phyloP scores from a whole-genome alignment of 1,140 invertebrate genomes.

The Berghia stephanieae region DNA sequence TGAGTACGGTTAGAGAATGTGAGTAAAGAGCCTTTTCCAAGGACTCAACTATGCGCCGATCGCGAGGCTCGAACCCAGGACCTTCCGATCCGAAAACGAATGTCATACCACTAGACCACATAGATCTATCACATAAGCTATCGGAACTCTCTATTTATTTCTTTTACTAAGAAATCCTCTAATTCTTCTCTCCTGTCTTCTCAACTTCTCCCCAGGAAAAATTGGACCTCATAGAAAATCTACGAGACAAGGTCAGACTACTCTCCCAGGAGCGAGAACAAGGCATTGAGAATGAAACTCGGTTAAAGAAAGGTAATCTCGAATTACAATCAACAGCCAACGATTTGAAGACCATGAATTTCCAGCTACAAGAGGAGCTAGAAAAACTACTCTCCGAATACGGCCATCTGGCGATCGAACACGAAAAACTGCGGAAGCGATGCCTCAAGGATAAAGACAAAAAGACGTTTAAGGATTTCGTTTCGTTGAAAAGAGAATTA shows the following conservation, averaged over 20 bases:
- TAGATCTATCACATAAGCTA: too few species aligned
- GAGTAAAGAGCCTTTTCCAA: too few species aligned
- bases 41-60: too few species aligned
- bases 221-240: conserved; percentile 29
- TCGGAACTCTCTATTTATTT: too few species aligned
- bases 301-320: not conserved
- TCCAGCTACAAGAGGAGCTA: conserved; percentile 15
- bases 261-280: conserved; percentile 34
- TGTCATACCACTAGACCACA: too few species aligned
- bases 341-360: not conserved
- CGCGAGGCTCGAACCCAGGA: too few species aligned
- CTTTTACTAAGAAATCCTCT: too few species aligned
- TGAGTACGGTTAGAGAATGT: too few species aligned
- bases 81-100: too few species aligned
- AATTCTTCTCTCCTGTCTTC: too few species aligned
- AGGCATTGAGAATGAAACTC: conserved; percentile 1
- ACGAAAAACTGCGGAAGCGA: conserved; percentile 40
- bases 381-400: conserved; percentile 21
- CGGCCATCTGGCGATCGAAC: conserved; percentile 38
- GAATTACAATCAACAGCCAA: conserved; percentile 6
- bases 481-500: conserved; percentile 51
- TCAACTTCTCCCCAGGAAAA: conserved; percentile 28
- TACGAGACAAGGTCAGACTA: conserved; percentile 36
- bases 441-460: conserved; percentile 40
- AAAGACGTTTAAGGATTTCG: conserved; percentile 54